Percentiles rank a stretch among this genome's conserved stretches.
These are phyloP conservation scores for Coremacera marginata DNA, from an alignment of 2,888 invertebrate genomes.

Conservation along the genomic window DNA sequence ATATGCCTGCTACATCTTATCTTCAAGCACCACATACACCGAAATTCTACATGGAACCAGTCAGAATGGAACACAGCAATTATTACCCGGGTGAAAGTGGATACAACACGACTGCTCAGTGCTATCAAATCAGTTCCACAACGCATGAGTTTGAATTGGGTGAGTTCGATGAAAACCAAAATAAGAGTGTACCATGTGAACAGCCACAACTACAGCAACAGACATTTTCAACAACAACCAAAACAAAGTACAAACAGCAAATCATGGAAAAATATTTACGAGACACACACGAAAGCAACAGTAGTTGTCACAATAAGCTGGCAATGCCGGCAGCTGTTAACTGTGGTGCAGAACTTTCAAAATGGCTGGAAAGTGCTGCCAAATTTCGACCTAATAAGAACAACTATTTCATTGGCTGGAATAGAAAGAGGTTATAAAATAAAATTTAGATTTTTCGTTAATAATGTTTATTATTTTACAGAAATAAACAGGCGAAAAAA, in stretches of 20 bases:
- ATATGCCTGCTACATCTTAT: not conserved
- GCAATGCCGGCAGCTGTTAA: slow-evolving; percentile 52
- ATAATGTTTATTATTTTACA: slow-evolving; percentile 35
- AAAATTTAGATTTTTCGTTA: not conserved
- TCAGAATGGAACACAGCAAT: slow-evolving; percentile 39
- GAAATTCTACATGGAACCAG: slow-evolving; percentile 39
- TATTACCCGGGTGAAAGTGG: slow-evolving; percentile 41
- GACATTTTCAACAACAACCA: slow-evolving; percentile 49
- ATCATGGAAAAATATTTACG: slow-evolving; percentile 74
- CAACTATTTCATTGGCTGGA: slow-evolving; percentile 80
- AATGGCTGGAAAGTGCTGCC: slow-evolving; percentile 83
- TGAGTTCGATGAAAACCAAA: not conserved
- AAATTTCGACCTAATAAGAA: slow-evolving; percentile 80
- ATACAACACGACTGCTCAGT: slow-evolving; percentile 52
- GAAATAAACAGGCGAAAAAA: slow-evolving; percentile 57
- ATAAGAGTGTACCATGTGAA: not conserved
- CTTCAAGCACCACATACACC: slow-evolving; percentile 17
- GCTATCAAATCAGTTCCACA: slow-evolving; percentile 68
- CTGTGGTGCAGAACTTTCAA: slow-evolving; percentile 75
- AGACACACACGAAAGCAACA: slow-evolving; percentile 58
- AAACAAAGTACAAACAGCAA: slow-evolving; percentile 72
- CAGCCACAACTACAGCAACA: slow-evolving; percentile 33
- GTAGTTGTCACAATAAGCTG: slow-evolving; percentile 15
- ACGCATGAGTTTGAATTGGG: slow-evolving; percentile 57
- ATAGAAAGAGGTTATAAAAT: slow-evolving; percentile 38